Base-by-base conservation (phyloP, 2,797 vertebrate species). In the Channallabes apus region DNA sequence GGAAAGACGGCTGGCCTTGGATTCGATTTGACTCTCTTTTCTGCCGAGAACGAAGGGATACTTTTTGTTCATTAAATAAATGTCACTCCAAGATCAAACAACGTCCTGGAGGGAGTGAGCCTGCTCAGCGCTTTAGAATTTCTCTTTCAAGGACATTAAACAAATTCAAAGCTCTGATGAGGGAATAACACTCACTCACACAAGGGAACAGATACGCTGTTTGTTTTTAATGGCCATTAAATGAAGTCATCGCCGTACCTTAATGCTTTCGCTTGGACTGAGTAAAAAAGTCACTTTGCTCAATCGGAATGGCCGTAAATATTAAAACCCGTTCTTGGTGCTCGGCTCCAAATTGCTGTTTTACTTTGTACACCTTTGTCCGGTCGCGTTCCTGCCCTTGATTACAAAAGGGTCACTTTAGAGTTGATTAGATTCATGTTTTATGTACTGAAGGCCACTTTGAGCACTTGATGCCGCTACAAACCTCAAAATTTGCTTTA, bases 61-160 rank as follows among this genome's bases (percentile, higher is more conserved):
- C 79, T 71, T 89, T 46, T 87, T 86, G 88, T 87, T 87, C 88
- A 87, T 89, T 89, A 89, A 86, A 86, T 82, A 86, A 84, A 87
- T 87, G 86, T 84, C 86, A 86, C 68, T 86, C 86, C 77, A 61
- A 69, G 80, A 83, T 85, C 86, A 86, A 85, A 87, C 87, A 80
- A 72, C 75, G 78, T 87, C 87, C 87, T 82, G 64, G 82, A 88
- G 86, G 71, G 80, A 83, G 87, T 62, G 84, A 67, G 71, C 46
- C 83, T 83, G 82, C 71, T 82, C 85, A 73, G 82, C 72, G 58
- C 84, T 84, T 80, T 78, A 59, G 61, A 83, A 64, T 78, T 85
- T 76, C 84, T 78, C 80, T 81, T 87, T 88, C 89, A 88, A 87
- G 80, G 83, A 85, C 83, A 88, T 87, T 86, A 88, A 88, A 90